Conservation (phyloP, 2,888 invertebrate genomes). For the Alitta virens region DNA sequence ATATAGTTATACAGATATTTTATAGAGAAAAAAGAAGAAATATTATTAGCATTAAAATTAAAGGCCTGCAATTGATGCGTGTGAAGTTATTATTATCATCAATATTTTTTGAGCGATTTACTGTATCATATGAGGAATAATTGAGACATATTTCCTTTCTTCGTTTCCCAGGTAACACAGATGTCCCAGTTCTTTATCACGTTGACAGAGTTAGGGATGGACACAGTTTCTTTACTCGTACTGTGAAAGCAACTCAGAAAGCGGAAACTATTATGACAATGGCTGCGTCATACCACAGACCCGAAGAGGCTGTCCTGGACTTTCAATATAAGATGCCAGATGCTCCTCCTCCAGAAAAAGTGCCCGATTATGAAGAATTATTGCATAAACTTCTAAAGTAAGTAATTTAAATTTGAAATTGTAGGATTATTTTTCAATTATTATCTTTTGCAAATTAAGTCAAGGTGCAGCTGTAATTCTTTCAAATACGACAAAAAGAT, state of each 20-base stretch:
- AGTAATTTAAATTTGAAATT: neutral
- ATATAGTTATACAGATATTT: too few species aligned
- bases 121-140: neutral
- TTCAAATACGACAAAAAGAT: too few species aligned
- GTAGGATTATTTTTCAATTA: too few species aligned
- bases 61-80: too few species aligned
- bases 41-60: too few species aligned
- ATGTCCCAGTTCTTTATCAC: constrained; percentile 54
- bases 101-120: too few species aligned
- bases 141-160: neutral
- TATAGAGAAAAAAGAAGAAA: too few species aligned
- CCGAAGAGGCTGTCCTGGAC: constrained; percentile 43
- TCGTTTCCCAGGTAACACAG: constrained; percentile 1
- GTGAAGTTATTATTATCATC: too few species aligned
- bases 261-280: constrained; percentile 55
- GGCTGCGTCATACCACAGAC: constrained; percentile 49
- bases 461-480: too few species aligned
- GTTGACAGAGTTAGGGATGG: constrained; percentile 57
- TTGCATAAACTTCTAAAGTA: constrained; percentile 35
- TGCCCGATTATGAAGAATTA: constrained; percentile 29
- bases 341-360: constrained; percentile 51
- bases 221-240: constrained; percentile 52
- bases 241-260: constrained; percentile 57
- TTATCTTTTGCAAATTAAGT: too few species aligned
- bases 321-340: constrained; percentile 57